Evolutionary conservation across 2,797 vertebrate genomes (phyloP).

Genomic region (Xenops minutus): DNA sequence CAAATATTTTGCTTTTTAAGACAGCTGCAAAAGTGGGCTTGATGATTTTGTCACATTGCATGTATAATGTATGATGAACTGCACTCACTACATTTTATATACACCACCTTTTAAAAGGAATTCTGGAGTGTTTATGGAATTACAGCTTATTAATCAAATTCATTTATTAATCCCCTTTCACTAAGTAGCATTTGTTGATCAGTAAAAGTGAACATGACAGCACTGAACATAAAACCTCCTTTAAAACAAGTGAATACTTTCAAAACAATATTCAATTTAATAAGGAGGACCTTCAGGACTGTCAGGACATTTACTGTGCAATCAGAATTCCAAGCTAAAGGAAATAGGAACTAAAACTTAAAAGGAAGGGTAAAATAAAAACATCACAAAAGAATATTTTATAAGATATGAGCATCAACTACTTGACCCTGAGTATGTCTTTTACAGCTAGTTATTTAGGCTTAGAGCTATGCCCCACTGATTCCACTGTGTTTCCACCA

Average conservation of each 20-base stretch:
- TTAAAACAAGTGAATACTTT: neutral
- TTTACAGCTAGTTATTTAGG: rapidly evolving
- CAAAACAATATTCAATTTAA: neutral
- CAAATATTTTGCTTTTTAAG: neutral
- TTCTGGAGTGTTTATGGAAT: neutral
- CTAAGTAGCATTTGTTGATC: neutral
- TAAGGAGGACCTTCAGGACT: neutral
- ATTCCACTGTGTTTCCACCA: neutral
- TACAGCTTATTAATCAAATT: neutral
- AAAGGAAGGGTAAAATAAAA: neutral
- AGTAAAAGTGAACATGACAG: neutral
- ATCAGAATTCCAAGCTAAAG: neutral
- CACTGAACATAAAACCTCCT: neutral
- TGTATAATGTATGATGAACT: neutral
- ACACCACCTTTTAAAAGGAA: neutral
- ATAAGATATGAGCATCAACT: neutral
- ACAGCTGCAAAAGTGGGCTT: neutral
- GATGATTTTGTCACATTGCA: neutral
- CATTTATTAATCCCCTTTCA: neutral
- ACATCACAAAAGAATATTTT: rapidly evolving
- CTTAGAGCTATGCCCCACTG: too few relatives aligned
- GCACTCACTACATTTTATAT: neutral
- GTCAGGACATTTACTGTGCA: too few relatives aligned
- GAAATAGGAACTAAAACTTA: neutral
- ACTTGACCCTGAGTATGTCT: neutral